Conservation (phyloP, 2,113 vertebrate genomes). For the Ammodramus savannarum region DNA sequence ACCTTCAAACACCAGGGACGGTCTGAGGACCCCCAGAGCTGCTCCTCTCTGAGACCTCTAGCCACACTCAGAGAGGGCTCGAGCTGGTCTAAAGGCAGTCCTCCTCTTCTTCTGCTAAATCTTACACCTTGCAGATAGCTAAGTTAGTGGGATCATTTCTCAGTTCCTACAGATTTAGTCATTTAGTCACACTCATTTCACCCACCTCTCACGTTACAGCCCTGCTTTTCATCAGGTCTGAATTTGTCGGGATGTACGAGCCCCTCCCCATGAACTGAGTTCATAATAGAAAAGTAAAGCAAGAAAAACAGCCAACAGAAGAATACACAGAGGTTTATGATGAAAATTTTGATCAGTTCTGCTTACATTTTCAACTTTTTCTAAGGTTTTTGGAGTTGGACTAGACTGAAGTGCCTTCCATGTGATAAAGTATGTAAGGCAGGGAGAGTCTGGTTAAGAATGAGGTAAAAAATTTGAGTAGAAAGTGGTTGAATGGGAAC, state of each 20-base stretch:
- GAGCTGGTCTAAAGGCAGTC: background rate
- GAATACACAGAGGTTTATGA: background rate
- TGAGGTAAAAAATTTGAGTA: background rate
- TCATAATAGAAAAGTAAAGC: background rate
- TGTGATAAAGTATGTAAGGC: background rate
- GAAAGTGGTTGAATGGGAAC: background rate
- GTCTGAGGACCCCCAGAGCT: background rate
- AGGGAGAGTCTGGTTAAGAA: background rate
- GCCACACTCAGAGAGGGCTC: background rate
- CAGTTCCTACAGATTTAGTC: background rate
- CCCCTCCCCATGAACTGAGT: background rate
- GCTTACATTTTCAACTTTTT: background rate
- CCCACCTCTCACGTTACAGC: background rate
- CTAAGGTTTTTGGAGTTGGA: background rate
- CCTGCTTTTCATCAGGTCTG: background rate
- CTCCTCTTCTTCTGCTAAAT: background rate
- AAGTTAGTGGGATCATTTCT: background rate
- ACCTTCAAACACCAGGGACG: fast-evolving
- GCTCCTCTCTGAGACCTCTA: background rate
- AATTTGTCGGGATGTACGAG: background rate
- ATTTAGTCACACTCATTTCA: background rate
- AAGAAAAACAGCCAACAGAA: background rate
- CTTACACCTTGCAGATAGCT: background rate
- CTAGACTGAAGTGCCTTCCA: background rate
- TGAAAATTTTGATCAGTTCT: background rate